Conservation (phyloP, 2,113 vertebrate species). For the Ptychochromis oligacanthus region DNA sequence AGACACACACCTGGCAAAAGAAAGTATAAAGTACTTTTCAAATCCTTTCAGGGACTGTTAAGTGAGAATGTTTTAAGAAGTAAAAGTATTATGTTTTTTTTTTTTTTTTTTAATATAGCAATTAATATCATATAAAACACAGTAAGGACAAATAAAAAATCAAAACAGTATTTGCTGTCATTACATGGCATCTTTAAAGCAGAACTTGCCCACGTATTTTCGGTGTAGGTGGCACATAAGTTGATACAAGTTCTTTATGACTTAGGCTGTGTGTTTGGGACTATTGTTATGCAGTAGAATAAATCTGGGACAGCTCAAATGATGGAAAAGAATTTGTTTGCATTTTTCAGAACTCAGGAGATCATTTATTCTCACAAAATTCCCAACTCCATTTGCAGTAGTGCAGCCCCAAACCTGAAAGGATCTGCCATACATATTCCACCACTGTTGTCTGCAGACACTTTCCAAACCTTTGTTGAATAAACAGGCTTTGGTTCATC, state of each 20-base stretch:
- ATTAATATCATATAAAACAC: not conserved
- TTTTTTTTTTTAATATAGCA: not conserved
- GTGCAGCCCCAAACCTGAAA: not conserved
- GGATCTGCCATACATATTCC: not conserved
- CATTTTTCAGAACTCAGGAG: not conserved
- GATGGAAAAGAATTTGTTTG: slow-evolving; percentile 1
- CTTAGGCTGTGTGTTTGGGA: not conserved
- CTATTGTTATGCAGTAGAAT: not conserved
- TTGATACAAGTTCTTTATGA: not conserved
- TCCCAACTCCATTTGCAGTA: not conserved
- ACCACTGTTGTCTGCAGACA: not conserved
- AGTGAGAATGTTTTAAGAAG: not conserved
- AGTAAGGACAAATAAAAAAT: not conserved
- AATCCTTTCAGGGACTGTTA: not conserved
- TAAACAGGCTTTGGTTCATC: not conserved
- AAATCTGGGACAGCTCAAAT: not conserved
- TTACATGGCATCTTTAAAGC: not conserved
- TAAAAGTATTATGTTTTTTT: not conserved
- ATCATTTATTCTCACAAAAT: slow-evolving; percentile 1
- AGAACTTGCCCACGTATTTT: not conserved
- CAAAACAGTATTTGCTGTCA: not conserved
- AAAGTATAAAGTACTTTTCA: not conserved
- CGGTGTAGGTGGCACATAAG: not conserved
- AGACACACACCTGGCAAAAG: slow-evolving; percentile 49
- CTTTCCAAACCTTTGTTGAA: not conserved